Evolutionary conservation across 1,140 invertebrate species (phyloP), one percentile per base, ranked within the genome.

Genomic region (Pseudoatta argentina): DNA sequence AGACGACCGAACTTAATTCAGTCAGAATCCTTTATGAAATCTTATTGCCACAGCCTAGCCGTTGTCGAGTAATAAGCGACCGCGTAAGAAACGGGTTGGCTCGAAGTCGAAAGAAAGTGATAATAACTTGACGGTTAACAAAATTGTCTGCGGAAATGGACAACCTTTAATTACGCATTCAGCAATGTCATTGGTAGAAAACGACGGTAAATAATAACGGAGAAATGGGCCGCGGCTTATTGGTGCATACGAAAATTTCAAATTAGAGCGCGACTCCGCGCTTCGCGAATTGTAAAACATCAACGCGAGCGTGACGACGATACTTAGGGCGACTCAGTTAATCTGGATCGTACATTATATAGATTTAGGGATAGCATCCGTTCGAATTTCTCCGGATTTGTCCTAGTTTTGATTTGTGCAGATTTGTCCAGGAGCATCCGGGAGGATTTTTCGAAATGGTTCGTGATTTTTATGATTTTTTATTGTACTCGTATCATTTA

Each of bases 91-190:
- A 82, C 57, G 64, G 64, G 59, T 53, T 71, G 48, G 71, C 64
- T 59, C 75, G 75, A 24, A 81, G 85, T 73, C 63, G 82, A 64
- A 89, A 88, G 82, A 89, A 82, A 81, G 67, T 44, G 53, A 53
- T 55, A 51, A 66, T 85, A 79, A 75, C 27, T 81, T 44, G 39
- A 44, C 69, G 66, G 34, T 79, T 79, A 73, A 88, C 76, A 71
- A 87, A 87, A 89, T 87, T 61, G 55, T 81, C 55, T 51, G 39
- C 67, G 81, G 59, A 87, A 83, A 39, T 34, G 57, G 14, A 48
- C 44, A 88, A 88, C 55, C 61, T 76, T 81, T 76, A 76, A 86
- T 81, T 79, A 66, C 39, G 18, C 12, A 34, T 66, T 18, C 48
- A 53, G 39, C 69, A 87, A 83, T 87, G 78, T 75, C 86, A 83